Percentiles rank a stretch among this genome's conserved stretches.
These are phyloP conservation scores for Phoenicopterus ruber DNA, from an alignment of 2,113 vertebrate species.

Conservation along the genomic window DNA sequence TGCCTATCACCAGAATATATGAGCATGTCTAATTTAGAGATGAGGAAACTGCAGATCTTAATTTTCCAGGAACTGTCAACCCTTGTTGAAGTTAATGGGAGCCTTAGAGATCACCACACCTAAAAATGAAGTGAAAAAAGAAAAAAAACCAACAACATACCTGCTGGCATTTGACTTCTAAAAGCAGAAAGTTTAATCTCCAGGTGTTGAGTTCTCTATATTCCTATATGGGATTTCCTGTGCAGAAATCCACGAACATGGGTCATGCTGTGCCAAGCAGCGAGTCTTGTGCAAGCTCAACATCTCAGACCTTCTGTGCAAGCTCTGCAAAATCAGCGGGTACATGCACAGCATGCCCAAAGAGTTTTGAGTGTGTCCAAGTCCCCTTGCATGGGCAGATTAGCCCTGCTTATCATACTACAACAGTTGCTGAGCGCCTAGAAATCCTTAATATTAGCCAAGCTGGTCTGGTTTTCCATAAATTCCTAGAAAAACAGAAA, in stretches of 20 bases:
- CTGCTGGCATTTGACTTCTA: background rate
- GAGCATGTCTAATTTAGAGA: background rate
- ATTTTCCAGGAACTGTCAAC: background rate
- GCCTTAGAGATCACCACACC: background rate
- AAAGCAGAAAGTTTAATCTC: background rate
- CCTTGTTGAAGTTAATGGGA: background rate
- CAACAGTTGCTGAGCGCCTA: background rate
- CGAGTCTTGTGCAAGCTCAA: background rate
- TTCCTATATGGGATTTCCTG: background rate
- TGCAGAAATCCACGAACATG: background rate
- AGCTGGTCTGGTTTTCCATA: background rate
- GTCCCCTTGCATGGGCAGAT: background rate
- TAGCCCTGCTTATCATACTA: background rate
- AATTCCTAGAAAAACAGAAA: background rate
- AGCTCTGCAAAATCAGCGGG: background rate
- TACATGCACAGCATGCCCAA: background rate
- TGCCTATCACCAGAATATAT: background rate
- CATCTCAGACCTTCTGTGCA: background rate
- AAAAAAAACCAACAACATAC: accelerated
- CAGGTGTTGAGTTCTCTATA: background rate
- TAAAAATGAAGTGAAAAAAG: background rate
- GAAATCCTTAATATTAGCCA: background rate
- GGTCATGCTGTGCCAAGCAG: background rate
- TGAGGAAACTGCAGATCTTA: background rate
- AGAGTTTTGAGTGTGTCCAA: background rate